These are phyloP conservation scores for Limosa lapponica DNA, from an alignment of 2,797 vertebrate species.

Conservation along the genomic window DNA sequence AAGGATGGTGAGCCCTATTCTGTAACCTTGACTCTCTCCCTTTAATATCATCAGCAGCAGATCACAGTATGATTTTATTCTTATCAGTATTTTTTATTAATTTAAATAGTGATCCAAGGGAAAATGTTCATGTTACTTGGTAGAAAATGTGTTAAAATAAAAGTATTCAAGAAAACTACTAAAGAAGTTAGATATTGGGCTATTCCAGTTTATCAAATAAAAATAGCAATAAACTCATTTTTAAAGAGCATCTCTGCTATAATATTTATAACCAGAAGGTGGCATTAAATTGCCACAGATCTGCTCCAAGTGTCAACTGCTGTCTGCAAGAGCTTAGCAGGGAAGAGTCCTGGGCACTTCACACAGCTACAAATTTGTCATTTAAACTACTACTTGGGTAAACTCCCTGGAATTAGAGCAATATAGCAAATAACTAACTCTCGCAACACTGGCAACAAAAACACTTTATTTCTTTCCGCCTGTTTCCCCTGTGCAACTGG, in stretches of 20 bases:
- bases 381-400: not conserved
- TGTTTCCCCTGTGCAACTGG: accelerated
- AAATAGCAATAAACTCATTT: not conserved
- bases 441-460: not conserved
- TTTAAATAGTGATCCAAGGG: not conserved
- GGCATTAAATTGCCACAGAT: constrained; percentile 37
- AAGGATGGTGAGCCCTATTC: accelerated
- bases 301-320: not conserved
- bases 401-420: not conserved
- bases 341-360: not conserved
- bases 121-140: accelerated
- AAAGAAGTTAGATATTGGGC: not conserved
- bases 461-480: not conserved
- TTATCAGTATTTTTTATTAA: not conserved
- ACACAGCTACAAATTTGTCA: accelerated
- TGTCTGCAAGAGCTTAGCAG: not conserved
- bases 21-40: not conserved
- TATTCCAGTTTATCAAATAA: not conserved
- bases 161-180: not conserved
- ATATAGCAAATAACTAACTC: not conserved
- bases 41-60: not conserved
- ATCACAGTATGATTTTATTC: not conserved
- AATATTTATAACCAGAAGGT: constrained; percentile 38
- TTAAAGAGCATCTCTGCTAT: not conserved
- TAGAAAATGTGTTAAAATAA: not conserved